Evolutionary conservation across 2,113 vertebrate genomes (phyloP).

Genomic region (Glaucomys volans): DNA sequence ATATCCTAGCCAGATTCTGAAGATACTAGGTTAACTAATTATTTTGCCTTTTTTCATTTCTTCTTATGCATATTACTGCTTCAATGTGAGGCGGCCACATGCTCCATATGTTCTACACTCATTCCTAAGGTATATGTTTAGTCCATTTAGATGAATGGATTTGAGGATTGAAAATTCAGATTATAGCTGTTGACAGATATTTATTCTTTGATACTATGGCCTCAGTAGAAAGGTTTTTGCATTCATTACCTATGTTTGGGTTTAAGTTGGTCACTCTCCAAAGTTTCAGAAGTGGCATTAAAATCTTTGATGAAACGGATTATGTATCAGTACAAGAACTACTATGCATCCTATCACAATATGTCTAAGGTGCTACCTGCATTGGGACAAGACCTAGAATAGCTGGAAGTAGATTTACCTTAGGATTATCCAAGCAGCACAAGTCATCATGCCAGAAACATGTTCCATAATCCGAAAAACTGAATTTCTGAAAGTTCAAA

Average conservation of each 20-base stretch:
- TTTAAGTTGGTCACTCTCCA: background rate
- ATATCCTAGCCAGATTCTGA: too few relatives aligned
- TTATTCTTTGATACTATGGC: background rate
- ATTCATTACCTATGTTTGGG: too few relatives aligned
- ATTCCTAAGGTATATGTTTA: background rate
- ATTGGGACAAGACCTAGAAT: background rate
- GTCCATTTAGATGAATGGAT: background rate
- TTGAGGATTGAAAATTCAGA: background rate
- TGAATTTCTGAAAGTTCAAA: background rate
- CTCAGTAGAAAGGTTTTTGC: background rate
- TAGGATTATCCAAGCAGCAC: too few relatives aligned
- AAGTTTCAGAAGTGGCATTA: background rate
- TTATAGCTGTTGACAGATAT: background rate
- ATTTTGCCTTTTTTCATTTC: too few relatives aligned
- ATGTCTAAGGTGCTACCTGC: background rate
- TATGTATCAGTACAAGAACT: background rate
- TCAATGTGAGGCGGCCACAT: too few relatives aligned
- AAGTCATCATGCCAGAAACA: background rate
- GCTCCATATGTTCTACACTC: background rate
- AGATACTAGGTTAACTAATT: too few relatives aligned
- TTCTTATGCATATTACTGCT: too few relatives aligned
- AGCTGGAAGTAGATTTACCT: background rate
- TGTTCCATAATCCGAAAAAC: background rate
- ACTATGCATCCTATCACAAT: background rate
- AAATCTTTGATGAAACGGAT: background rate